A percentile compares a stretch with the other conserved stretches of the same genome.
These are phyloP conservation scores for Conger conger DNA, from an alignment of 2,113 vertebrate genomes.

Conservation along the genomic window DNA sequence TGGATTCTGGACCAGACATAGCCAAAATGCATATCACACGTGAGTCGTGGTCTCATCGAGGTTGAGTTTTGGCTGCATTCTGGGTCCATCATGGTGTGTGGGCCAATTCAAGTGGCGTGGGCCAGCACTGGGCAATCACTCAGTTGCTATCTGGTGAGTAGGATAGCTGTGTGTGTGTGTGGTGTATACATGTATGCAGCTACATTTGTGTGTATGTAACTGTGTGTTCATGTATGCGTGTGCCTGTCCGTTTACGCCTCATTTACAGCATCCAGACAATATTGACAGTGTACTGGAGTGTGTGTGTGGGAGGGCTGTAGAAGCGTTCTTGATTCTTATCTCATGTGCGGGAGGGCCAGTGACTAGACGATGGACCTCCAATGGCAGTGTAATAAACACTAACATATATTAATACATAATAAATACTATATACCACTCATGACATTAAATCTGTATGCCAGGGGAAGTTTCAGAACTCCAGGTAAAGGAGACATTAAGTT, in stretches of 20 bases:
- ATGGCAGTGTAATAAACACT: not conserved
- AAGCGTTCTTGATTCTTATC: conserved; percentile 39
- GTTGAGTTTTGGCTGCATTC: too few species aligned
- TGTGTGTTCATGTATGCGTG: not conserved
- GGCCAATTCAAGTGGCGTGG: too few species aligned
- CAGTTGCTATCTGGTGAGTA: too few species aligned
- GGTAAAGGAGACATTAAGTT: not conserved
- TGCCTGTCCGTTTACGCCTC: not conserved
- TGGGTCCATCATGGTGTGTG: too few species aligned
- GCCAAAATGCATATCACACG: too few species aligned
- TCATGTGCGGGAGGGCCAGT: conserved; percentile 18
- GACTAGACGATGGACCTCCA: conserved; percentile 2
- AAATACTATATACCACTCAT: not conserved
- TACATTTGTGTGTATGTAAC: conserved; percentile 10
- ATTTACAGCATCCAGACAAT: conserved; percentile 25
- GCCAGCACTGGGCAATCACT: too few species aligned
- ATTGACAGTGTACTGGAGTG: conserved; percentile 29
- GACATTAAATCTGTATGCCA: not conserved
- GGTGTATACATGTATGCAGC: not conserved
- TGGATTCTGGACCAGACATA: too few species aligned
- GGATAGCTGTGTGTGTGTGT: not conserved
- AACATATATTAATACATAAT: too few species aligned
- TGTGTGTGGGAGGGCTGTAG: conserved; percentile 10
- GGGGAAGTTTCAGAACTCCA: not conserved
- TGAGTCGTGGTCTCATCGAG: too few species aligned